phyloP scores from a whole-genome alignment of 2,113 vertebrate species.

The Etia nguti region DNA sequence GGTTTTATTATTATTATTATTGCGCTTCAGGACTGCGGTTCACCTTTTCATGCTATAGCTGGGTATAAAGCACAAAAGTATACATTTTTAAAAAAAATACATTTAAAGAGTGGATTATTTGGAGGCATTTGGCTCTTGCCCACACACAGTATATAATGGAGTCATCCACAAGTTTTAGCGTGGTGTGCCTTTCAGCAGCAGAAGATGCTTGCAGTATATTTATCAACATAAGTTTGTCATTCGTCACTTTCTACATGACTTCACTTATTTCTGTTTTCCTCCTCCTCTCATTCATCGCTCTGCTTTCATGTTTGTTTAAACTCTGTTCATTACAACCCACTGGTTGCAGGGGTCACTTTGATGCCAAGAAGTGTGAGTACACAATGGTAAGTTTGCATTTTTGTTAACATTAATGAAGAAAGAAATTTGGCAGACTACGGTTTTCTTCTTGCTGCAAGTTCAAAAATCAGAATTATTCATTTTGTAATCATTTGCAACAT shows the following conservation, averaged over 20 bases:
- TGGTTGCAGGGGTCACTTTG: constrained; percentile 36
- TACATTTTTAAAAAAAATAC: not conserved
- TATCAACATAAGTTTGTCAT: constrained; percentile 32
- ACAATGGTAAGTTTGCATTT: constrained; percentile 16
- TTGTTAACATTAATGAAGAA: constrained; percentile 44
- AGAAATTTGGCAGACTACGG: constrained; percentile 28
- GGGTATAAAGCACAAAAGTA: not conserved
- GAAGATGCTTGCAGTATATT: constrained; percentile 21
- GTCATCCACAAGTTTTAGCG: not conserved
- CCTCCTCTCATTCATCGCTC: constrained; percentile 43
- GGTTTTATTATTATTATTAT: constrained; percentile 26
- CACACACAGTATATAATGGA: not conserved
- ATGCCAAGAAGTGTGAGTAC: constrained; percentile 47
- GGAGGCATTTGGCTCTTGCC: not conserved
- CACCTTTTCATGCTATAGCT: not conserved
- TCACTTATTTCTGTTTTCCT: constrained; percentile 55
- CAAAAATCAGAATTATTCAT: not conserved
- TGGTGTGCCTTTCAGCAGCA: not conserved
- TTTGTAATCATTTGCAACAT: not conserved
- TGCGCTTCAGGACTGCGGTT: not conserved
- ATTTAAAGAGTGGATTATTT: not conserved
- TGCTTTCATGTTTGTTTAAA: constrained; percentile 64
- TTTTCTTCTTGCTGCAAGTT: not conserved
- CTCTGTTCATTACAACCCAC: constrained; percentile 47
- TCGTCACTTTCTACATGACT: constrained; percentile 47